These are phyloP conservation scores for Tautogolabrus adspersus DNA, from an alignment of 2,113 vertebrate genomes.

Conservation along the genomic window DNA sequence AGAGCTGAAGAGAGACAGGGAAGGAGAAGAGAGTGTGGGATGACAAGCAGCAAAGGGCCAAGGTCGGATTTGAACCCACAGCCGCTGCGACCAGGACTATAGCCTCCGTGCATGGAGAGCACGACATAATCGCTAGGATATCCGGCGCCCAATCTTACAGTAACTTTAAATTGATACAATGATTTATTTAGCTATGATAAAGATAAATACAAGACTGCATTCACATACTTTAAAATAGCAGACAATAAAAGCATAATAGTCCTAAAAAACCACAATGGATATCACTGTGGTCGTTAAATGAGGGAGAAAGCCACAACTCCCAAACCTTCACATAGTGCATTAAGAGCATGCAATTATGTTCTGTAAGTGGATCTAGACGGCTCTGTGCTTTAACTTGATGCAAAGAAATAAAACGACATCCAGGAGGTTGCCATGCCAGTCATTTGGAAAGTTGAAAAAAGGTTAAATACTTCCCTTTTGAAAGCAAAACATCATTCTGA, in stretches of 20 bases:
- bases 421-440: not conserved
- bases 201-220: not conserved
- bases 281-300: not conserved
- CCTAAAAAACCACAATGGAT: not conserved
- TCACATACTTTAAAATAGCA: not conserved
- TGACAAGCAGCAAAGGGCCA: no score
- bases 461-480: not conserved
- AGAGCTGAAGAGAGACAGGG: no score
- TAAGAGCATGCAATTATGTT: conserved; percentile 1
- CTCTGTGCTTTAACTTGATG: not conserved
- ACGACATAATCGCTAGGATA: no score
- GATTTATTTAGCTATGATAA: not conserved
- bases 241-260: not conserved
- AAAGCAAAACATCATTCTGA: not conserved
- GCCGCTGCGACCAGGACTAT: no score
- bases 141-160: no score
- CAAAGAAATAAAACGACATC: not conserved
- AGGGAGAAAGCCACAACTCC: not conserved
- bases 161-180: not conserved
- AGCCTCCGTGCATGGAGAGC: no score
- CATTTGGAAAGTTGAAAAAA: not conserved
- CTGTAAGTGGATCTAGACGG: not conserved
- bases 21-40: no score
- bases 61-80: no score
- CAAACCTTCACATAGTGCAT: not conserved